phyloP scores from a whole-genome alignment of 2,888 invertebrate species.

The Melanargia galathea region DNA sequence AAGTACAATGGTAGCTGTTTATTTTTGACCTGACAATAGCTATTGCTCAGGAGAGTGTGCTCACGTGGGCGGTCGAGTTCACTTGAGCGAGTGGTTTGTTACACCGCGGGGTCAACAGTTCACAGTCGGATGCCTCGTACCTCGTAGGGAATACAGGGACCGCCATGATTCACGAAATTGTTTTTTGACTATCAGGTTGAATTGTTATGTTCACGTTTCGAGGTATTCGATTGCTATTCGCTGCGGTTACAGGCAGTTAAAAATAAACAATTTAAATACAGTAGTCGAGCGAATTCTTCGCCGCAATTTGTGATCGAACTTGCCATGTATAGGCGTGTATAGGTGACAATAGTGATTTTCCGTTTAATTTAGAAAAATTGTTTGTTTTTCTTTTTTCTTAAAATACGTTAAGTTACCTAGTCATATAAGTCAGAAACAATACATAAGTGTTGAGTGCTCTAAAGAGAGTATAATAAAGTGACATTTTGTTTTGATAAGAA shows the following conservation, averaged over 20 bases:
- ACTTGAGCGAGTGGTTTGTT: conserved; percentile 61
- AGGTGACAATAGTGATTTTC: not conserved
- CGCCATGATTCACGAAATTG: conserved; percentile 64
- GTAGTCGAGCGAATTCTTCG: conserved; percentile 14
- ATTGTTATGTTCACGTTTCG: conserved; percentile 63
- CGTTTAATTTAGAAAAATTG: not conserved
- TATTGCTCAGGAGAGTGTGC: conserved; percentile 44
- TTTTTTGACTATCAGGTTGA: conserved; percentile 61
- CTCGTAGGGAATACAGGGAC: conserved; percentile 54
- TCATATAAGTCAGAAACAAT: too few species aligned
- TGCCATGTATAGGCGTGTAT: conserved; percentile 18
- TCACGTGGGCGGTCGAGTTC: conserved; percentile 76
- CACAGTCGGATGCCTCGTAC: too few species aligned
- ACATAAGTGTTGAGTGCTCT: not conserved
- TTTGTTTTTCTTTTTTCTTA: too few species aligned
- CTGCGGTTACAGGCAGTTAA: conserved; percentile 50
- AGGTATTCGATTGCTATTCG: conserved; percentile 52
- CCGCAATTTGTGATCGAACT: conserved; percentile 8
- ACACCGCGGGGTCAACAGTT: conserved; percentile 65
- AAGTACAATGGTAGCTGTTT: not conserved
- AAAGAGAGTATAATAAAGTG: conserved; percentile 7
- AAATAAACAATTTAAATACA: conserved; percentile 40
- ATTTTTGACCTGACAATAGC: conserved; percentile 24
- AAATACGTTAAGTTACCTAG: too few species aligned
- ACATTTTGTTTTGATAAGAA: not conserved